Evolutionary conservation across 2,113 vertebrate genomes (phyloP), one percentile per base, ranked within the genome.

Genomic region (Butorides virescens): DNA sequence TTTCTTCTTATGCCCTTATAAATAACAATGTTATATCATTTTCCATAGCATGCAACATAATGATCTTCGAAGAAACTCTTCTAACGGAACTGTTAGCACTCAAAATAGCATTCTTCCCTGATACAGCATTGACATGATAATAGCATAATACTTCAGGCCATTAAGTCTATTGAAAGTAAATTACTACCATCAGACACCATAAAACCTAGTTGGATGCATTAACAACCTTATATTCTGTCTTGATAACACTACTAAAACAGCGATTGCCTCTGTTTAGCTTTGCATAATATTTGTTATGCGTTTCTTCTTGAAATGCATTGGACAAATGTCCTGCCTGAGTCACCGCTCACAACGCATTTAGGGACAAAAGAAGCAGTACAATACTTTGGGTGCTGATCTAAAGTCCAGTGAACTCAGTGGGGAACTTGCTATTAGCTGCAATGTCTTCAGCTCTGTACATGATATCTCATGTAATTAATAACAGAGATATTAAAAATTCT

Each of bases 161-260:
- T 97, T 96, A 96, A 93, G 29, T 62, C 91, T 87, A 77, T n/a
- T 91, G 78, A 90, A 97, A 92, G 86, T 76, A 96, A 95, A 96
- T 97, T 94, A 85, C 91, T 93, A 83, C 75, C 79, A 59, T 96
- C 89, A 96, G 63, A 74, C 21, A 55, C 2, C 3, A 77, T 94
- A 97, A 95, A 96, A 92, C 34, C 59, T 74, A 74, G 68, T 80
- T 30, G 16, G 67, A 84, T 80, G 50, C 71, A 73, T 88, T 96
- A 96, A 66, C 56, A 68, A 50, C 80, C 90, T 94, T 88, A 56
- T n/a, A 63, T 76, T 91, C 74, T 67, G 47, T 86, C 89, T 92
- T 84, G 68, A 88, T 88, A 94, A 72, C 10, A 37, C 67, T 63
- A 36, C 66, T 88, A 75, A 93, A 94, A 84, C 39, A 87, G 34